Evolutionary conservation across 2,113 vertebrate genomes (phyloP).

Genomic region (Oostethus manadensis): DNA sequence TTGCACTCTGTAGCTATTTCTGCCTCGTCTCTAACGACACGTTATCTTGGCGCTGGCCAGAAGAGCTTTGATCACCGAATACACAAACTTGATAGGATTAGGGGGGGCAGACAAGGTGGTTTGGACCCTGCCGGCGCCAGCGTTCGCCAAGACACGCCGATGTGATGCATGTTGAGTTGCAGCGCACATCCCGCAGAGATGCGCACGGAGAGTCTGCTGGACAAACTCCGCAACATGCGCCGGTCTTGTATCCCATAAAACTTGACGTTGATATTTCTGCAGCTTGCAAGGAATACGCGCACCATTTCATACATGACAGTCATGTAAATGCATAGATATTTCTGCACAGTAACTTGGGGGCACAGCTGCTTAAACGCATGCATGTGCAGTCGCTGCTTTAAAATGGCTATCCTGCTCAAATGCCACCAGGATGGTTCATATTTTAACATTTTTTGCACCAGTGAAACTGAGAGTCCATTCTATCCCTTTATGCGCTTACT

Average conservation of each 20-base stretch:
- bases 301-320: constrained; percentile 14
- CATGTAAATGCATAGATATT: not conserved
- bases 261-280: constrained; percentile 11
- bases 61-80: constrained; percentile 16
- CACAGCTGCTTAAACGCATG: constrained; percentile 3
- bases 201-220: constrained; percentile 46
- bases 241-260: constrained; percentile 14
- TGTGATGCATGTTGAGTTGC: constrained; percentile 46
- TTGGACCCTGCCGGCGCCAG: constrained; percentile 27
- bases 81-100: constrained; percentile 49
- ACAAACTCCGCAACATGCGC: constrained; percentile 46
- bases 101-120: constrained; percentile 20
- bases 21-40: constrained; percentile 1
- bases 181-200: constrained; percentile 54
- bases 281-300: constrained; percentile 2
- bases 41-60: not conserved
- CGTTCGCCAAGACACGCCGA: constrained; percentile 46
- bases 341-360: not conserved
- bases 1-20: no score
- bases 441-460: constrained; percentile 21
- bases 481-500: constrained; percentile 13
- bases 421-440: not conserved
- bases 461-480: constrained; percentile 23
- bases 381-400: constrained; percentile 10
- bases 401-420: constrained; percentile 4